Conservation (phyloP, 2,888 invertebrate genomes). For the Mylabris sibirica region DNA sequence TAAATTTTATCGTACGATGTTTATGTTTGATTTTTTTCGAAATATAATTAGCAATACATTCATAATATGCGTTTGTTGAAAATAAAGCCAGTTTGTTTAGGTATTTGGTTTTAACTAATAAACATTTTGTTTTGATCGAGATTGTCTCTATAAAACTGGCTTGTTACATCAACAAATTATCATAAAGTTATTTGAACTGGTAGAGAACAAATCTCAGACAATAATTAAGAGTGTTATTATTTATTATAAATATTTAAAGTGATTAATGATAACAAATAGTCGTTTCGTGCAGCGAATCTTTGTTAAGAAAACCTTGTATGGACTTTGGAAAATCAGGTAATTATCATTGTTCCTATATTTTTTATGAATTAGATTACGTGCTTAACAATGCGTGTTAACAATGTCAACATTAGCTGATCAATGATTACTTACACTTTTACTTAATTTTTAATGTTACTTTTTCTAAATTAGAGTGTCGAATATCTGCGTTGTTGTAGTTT, state of each 20-base stretch:
- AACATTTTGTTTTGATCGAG: conserved; percentile 9
- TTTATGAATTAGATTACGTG: neutral
- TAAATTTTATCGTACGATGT: neutral
- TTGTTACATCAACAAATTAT: neutral
- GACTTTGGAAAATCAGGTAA: neutral
- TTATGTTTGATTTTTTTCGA: neutral
- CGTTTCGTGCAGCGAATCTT: neutral
- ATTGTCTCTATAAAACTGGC: neutral
- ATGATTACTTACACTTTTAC: neutral
- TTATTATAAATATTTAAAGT: neutral
- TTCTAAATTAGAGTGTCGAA: neutral
- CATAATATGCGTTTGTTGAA: neutral
- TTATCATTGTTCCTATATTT: neutral
- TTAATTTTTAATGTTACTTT: neutral
- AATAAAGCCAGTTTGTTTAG: neutral
- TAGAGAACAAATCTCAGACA: neutral
- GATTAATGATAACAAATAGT: neutral
- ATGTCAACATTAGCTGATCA: neutral
- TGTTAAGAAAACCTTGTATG: neutral
- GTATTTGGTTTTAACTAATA: neutral
- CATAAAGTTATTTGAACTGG: neutral
- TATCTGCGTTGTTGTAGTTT: neutral
- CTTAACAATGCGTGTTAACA: neutral
- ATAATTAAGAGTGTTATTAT: neutral
- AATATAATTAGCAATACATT: neutral